These are phyloP conservation scores for Argyra leucocephala DNA, from an alignment of 2,888 invertebrate species.

Conservation along the genomic window DNA sequence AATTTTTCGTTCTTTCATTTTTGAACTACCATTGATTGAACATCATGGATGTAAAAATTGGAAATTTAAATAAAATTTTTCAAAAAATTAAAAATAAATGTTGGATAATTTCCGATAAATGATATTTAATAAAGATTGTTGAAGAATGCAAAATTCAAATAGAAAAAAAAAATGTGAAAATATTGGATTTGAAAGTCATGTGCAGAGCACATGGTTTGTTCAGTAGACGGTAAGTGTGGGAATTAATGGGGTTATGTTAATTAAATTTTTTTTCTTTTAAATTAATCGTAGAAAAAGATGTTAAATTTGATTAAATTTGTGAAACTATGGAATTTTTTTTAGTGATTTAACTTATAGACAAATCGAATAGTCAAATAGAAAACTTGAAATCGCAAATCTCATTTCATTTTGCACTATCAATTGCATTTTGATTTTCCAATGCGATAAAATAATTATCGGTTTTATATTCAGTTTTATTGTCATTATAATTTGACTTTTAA, in stretches of 20 bases:
- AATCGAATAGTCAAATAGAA: no score
- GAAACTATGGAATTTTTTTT: no score
- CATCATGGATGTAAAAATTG: not conserved
- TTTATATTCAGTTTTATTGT: not conserved
- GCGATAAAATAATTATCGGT: not conserved
- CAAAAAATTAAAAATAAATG: not conserved
- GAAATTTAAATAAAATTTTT: not conserved
- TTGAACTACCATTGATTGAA: not conserved
- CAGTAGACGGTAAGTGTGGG: not conserved
- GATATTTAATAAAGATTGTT: not conserved
- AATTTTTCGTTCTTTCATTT: not conserved
- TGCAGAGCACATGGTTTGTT: not conserved
- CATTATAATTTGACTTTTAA: not conserved
- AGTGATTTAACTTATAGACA: no score
- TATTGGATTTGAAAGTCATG: not conserved
- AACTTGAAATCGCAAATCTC: not conserved
- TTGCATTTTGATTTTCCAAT: not conserved
- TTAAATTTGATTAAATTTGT: no score
- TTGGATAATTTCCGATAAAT: not conserved
- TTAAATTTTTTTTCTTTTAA: no score
- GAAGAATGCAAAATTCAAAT: not conserved
- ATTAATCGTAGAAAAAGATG: no score
- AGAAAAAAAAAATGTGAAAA: not conserved
- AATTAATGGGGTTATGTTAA: no score
- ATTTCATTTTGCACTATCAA: not conserved